These are phyloP conservation scores for Encarsia formosa DNA, from an alignment of 2,888 invertebrate genomes.

Conservation along the genomic window DNA sequence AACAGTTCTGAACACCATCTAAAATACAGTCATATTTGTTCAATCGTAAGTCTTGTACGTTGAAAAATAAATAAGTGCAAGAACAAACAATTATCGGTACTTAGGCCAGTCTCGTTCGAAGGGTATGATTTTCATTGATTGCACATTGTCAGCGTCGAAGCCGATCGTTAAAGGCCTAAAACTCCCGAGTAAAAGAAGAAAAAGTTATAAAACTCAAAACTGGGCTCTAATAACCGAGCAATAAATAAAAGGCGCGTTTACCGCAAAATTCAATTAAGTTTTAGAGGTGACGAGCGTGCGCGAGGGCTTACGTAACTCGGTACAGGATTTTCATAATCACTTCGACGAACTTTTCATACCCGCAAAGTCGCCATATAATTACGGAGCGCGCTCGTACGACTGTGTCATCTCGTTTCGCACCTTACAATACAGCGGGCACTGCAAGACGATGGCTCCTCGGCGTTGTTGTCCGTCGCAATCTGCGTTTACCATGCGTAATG, in stretches of 20 bases:
- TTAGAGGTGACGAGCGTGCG: neutral
- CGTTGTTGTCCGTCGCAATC: too few relatives aligned
- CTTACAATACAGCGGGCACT: constrained; percentile 36
- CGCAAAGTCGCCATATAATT: constrained; percentile 32
- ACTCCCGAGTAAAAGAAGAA: neutral
- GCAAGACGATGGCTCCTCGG: too few relatives aligned
- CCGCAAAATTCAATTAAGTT: constrained; percentile 26
- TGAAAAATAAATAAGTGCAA: too few relatives aligned
- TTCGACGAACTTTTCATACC: constrained; percentile 3
- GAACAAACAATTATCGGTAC: too few relatives aligned
- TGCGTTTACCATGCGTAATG: too few relatives aligned
- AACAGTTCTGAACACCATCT: too few relatives aligned
- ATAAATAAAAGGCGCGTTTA: constrained; percentile 23
- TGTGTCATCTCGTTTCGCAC: constrained; percentile 43
- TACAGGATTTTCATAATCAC: constrained; percentile 18
- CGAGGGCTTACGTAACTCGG: constrained; percentile 8
- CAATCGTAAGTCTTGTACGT: too few relatives aligned
- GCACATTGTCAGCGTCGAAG: too few relatives aligned
- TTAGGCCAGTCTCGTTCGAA: too few relatives aligned
- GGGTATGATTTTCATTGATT: too few relatives aligned
- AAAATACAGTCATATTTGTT: too few relatives aligned
- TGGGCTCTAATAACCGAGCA: constrained; percentile 5
- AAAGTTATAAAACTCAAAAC: neutral
- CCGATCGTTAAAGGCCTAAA: too few relatives aligned
- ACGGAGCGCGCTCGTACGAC: constrained; percentile 41